Conservation (phyloP, 2,113 vertebrate species). For the Callipepla californica region DNA sequence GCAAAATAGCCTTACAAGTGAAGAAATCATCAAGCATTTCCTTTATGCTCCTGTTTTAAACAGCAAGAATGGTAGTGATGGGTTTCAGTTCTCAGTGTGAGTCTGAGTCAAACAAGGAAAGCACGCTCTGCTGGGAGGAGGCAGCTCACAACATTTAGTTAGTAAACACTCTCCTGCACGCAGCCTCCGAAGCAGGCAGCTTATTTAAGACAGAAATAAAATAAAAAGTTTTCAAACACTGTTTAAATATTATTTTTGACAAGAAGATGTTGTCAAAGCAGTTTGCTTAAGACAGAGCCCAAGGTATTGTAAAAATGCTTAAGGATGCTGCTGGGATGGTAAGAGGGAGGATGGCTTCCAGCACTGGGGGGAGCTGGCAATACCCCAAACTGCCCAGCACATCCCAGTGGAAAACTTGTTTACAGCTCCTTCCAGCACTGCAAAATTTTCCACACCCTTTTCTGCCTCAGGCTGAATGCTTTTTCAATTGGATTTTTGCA, state of each 20-base stretch:
- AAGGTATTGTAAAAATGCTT: conserved; percentile 1
- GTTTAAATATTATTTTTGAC: neutral
- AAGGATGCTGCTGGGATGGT: neutral
- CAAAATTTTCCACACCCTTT: neutral
- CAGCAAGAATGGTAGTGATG: neutral
- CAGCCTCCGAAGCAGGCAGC: neutral
- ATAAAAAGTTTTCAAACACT: neutral
- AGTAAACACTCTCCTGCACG: neutral
- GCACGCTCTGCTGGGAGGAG: neutral
- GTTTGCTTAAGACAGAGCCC: neutral
- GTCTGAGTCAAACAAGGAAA: neutral
- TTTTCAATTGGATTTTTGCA: neutral
- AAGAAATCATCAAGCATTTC: accelerated
- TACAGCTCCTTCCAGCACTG: neutral
- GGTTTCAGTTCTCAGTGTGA: neutral
- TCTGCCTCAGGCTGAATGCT: neutral
- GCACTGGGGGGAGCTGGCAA: neutral
- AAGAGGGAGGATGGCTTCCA: conserved; percentile 3
- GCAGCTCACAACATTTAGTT: neutral
- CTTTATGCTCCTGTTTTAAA: neutral
- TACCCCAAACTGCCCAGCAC: neutral
- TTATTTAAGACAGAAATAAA: neutral
- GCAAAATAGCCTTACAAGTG: neutral
- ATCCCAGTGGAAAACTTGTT: conserved; percentile 9
- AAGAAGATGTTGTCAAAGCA: neutral